Conservation (phyloP, 2,888 invertebrate species). For the Proisotoma minuta region DNA sequence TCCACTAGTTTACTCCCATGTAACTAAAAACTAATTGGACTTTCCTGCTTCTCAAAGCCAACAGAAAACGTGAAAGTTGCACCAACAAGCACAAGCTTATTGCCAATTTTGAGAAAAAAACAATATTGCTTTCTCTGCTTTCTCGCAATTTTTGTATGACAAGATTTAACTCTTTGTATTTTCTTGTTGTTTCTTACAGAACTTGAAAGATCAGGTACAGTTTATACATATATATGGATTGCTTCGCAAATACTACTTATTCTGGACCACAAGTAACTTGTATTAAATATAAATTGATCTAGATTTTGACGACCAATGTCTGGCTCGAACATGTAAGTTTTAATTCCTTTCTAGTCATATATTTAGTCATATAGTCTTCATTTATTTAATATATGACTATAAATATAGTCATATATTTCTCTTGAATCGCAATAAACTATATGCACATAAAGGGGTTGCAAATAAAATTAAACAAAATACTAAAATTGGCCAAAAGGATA, state of each 20-base stretch:
- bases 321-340: conserved; percentile 85
- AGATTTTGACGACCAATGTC: conserved; percentile 87
- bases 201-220: conserved; percentile 79
- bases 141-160: too few relatives aligned
- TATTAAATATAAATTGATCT: too few relatives aligned
- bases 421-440: too few relatives aligned
- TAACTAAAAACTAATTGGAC: conserved; percentile 15
- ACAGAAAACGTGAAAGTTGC: conserved; percentile 1
- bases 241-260: too few relatives aligned
- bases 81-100: not conserved
- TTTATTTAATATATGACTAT: too few relatives aligned
- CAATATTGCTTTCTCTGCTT: conserved; percentile 9
- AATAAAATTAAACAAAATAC: not conserved
- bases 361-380: too few relatives aligned
- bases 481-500: not conserved
- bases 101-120: not conserved
- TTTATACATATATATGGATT: too few relatives aligned
- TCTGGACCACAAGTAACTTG: too few relatives aligned
- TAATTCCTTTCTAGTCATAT: too few relatives aligned
- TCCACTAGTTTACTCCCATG: conserved; percentile 2
- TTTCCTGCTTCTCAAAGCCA: not conserved
- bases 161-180: too few relatives aligned
- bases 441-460: too few relatives aligned
- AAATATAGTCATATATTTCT: too few relatives aligned
- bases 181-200: conserved; percentile 62